phyloP scores from a whole-genome alignment of 2,797 vertebrate species.

The Gephyroberyx darwinii region DNA sequence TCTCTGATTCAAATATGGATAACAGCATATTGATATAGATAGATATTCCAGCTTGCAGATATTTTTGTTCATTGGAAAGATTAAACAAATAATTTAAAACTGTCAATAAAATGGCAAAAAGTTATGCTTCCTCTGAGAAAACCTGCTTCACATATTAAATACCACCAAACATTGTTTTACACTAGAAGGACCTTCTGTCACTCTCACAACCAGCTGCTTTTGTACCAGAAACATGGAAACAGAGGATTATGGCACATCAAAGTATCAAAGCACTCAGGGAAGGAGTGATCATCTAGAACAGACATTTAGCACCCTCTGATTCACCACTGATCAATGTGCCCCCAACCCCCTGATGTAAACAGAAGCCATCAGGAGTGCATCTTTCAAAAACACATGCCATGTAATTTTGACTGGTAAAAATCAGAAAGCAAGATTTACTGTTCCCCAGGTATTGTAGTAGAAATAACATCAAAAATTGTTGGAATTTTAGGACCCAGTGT shows the following conservation, averaged over 20 bases:
- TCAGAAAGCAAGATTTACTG: slow-evolving; percentile 74
- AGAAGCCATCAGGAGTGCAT: too few relatives aligned
- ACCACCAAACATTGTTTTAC: slow-evolving; percentile 30
- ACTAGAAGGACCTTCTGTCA: slow-evolving; percentile 43
- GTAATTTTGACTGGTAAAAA: slow-evolving; percentile 63
- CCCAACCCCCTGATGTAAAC: background rate
- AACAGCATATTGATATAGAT: too few relatives aligned
- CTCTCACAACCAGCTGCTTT: slow-evolving; percentile 17
- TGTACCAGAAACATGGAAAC: background rate
- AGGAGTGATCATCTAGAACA: slow-evolving; percentile 46
- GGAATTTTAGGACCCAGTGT: slow-evolving; percentile 47
- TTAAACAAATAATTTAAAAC: slow-evolving; percentile 48
- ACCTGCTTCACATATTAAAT: slow-evolving; percentile 30
- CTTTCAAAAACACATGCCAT: background rate
- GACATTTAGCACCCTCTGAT: too few relatives aligned
- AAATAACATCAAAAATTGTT: slow-evolving; percentile 59
- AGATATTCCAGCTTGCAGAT: slow-evolving; percentile 46
- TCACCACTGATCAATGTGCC: background rate
- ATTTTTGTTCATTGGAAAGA: slow-evolving; percentile 48
- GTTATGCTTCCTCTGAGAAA: background rate
- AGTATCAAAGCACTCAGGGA: slow-evolving; percentile 49
- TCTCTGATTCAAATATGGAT: slow-evolving; percentile 49
- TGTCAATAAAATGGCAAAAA: slow-evolving; percentile 50
- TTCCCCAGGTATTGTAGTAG: slow-evolving; percentile 62
- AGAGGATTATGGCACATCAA: slow-evolving; percentile 52